Base-by-base conservation (phyloP, 2,797 vertebrate species). In the Varecia variegata region DNA sequence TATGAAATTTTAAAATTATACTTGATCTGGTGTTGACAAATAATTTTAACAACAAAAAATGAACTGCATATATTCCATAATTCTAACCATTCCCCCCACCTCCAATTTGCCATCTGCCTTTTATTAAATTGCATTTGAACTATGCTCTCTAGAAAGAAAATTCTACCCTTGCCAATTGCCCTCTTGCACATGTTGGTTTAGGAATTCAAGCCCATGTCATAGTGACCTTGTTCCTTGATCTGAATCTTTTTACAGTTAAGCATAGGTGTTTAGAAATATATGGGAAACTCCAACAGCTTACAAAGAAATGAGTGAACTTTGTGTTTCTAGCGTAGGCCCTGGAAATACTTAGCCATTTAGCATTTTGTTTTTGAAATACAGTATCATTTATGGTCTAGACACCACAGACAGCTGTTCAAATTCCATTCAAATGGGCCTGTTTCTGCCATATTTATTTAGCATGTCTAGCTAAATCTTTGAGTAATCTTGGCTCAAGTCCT, bases 291-390 rank as follows among this genome's bases (percentile, higher is more conserved):
- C 23, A 96, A 60, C 68, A 90, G 68, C 35, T 96, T 96, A 95
- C 85, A 96, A 96, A 94, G 84, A 67, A 95, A 98, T 83, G 94
- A 86, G 35, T 79, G 98, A 92, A 68, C 95, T 97, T 93, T 52
- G 88, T 92, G 54, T 1, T 96, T 92, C 86, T 94, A 91, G 87
- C n/a, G 60, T 71, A 94, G 84, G 62, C 56, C 1, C 0, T 98
- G 95, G 96, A 98, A 97, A 96, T 95, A 95, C 62, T 96, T 97
- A 97, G 88, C 90, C 97, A 95, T 96, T 96, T 97, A 96, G 62
- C 83, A 67, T 98, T 98, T 98, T 97, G 97, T 97, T 98, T 92
- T 95, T 97, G 96, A 98, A 98, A 98, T 98, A 97, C 89, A 97
- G 93, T 95, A 96, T 97, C 81, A 94, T 97, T 98, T 97, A 96